Evolutionary conservation across 2,888 invertebrate genomes (phyloP).

Genomic region (Junonia oenone): DNA sequence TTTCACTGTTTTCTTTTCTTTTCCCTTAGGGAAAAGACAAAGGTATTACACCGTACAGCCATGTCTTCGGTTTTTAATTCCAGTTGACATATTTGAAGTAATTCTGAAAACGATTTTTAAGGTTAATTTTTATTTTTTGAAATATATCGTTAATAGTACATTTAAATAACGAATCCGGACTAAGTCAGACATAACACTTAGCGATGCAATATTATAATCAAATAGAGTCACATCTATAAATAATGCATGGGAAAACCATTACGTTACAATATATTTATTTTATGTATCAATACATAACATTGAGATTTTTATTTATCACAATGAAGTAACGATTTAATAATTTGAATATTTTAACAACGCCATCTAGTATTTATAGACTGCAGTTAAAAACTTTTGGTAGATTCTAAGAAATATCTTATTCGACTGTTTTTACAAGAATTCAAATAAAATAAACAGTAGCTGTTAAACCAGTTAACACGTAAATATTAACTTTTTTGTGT

Average conservation of each 20-base stretch:
- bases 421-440: neutral
- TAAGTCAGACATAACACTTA: neutral
- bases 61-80: neutral
- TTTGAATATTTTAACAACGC: neutral
- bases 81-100: too few relatives aligned
- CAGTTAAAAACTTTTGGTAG: neutral
- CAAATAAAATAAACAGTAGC: neutral
- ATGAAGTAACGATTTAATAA: neutral
- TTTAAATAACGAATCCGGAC: neutral
- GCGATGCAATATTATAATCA: neutral
- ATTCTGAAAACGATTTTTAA: too few relatives aligned
- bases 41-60: too few relatives aligned
- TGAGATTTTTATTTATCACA: too few relatives aligned
- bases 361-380: neutral
- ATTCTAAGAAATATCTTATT: neutral
- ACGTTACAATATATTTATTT: neutral
- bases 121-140: too few relatives aligned
- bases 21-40: too few relatives aligned
- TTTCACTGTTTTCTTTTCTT: neutral
- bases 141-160: too few relatives aligned
- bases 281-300: neutral
- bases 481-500: neutral
- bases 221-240: neutral
- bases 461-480: neutral
- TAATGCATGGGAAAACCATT: neutral